Evolutionary conservation across 2,888 invertebrate genomes (phyloP), one percentile per base, ranked within the genome.

Genomic region (Epinotia demarniana): DNA sequence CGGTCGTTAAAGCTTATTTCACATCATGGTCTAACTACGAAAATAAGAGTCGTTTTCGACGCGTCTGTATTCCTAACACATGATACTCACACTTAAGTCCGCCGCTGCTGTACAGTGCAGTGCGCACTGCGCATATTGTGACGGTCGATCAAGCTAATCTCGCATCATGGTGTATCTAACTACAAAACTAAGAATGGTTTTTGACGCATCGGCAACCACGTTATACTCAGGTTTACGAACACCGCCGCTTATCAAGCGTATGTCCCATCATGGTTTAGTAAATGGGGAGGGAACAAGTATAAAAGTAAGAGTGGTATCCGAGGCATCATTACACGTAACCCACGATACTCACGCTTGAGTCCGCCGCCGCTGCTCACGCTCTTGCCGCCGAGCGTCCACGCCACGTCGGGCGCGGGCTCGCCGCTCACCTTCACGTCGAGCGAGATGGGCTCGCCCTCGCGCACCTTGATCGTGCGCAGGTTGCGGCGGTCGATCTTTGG

Each of bases 401-500:
- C 95, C 80, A 98, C 97, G 72, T 97, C 97, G 64, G 99, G 98
- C 67, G 98, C 96, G 43, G 99, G 99, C 88, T 99, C 99, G 66
- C 99, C 99, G 77, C 95, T 96, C 57, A 99, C 96, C 88, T 98
- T 98, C 27, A 98, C 97, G 90, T 99, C 98, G 83, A 98, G 96
- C 70, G 96, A 95, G 87, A 99, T 97, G 18, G 97, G 97, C 90
- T 99, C 99, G 72, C 98, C 98, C 85, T 98, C 98, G 85, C 97
- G 98, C 16, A 99, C 96, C 78, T 97, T 97, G 82, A 99, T 95
- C 73, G 97, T 96, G 73, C 97, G 96, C 77, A 99, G 95, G 90
- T 97, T 98, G 83, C 97, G 97, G 19, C 99, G 96, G 89, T 99
- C 99, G 92, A 99, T 99, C 94, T 97, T 98, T 0, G 99, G 99